Percentiles rank a stretch among this genome's conserved stretches.
Evolutionary conservation across 1,140 invertebrate genomes (phyloP).

Genomic region (Planococcus citri): DNA sequence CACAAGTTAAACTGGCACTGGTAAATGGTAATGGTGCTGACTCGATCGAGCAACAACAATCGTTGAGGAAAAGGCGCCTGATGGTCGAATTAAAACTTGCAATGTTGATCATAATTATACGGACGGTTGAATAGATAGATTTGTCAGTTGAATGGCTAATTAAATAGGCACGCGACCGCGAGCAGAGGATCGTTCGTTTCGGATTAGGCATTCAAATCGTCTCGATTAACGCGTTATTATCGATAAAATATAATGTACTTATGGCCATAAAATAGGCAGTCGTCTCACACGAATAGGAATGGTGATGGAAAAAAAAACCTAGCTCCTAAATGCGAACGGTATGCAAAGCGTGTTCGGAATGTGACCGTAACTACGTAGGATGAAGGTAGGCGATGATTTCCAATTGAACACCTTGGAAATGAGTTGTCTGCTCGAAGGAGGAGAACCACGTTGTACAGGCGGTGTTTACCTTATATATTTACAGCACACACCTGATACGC

Average conservation of each 20-base stretch:
- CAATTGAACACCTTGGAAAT: neutral
- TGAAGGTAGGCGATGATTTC: constrained; percentile 2
- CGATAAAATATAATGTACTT: too few relatives aligned
- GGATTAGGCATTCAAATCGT: neutral
- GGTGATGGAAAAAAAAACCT: too few relatives aligned
- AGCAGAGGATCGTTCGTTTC: too few relatives aligned
- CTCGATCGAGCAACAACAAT: too few relatives aligned
- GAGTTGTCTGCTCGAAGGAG: neutral
- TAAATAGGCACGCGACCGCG: neutral
- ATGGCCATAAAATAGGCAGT: neutral
- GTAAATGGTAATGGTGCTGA: neutral
- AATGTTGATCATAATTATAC: neutral
- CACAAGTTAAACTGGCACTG: neutral
- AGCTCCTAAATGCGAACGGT: neutral
- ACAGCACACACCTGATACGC: too few relatives aligned
- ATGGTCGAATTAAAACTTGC: neutral
- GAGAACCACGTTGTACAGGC: neutral
- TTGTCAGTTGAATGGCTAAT: neutral
- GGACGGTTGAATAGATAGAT: neutral
- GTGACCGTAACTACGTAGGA: neutral
- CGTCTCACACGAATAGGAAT: neutral
- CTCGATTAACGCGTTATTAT: neutral
- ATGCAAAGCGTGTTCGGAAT: constrained; percentile 1
- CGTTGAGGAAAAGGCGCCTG: neutral
- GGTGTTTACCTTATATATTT: too few relatives aligned